Conservation (phyloP, 2,797 vertebrate genomes). For the Enteromius viviparus region DNA sequence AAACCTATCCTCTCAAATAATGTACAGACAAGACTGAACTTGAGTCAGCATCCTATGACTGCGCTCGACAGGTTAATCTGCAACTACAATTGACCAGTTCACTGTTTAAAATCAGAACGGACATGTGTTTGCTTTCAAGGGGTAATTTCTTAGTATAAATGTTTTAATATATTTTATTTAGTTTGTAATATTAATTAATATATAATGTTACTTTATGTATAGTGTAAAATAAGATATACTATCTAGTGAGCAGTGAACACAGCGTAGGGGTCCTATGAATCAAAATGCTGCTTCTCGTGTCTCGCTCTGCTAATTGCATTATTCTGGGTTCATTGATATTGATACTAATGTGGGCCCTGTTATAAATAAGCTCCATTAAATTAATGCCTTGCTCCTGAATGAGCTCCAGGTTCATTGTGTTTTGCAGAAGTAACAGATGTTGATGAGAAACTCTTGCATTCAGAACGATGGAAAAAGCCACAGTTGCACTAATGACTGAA, state of each 20-base stretch:
- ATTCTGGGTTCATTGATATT: conserved; percentile 22
- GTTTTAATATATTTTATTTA: not conserved
- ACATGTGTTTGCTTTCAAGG: no score
- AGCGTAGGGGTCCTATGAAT: not conserved
- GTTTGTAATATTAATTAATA: not conserved
- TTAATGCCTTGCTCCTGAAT: conserved; percentile 11
- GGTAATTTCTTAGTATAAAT: not conserved
- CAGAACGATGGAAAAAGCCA: conserved; percentile 9
- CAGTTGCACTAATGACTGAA: conserved; percentile 27
- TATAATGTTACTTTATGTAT: not conserved
- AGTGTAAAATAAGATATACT: not conserved
- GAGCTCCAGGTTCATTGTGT: conserved; percentile 12
- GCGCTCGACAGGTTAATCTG: not conserved
- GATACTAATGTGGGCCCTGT: conserved; percentile 30
- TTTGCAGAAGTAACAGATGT: conserved; percentile 11
- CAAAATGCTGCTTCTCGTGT: not conserved
- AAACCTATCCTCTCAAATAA: conserved; percentile 41
- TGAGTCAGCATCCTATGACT: conserved; percentile 30
- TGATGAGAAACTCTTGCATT: not conserved
- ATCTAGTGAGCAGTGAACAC: not conserved
- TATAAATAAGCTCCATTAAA: conserved; percentile 35
- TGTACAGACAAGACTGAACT: conserved; percentile 7
- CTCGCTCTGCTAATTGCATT: conserved; percentile 35
- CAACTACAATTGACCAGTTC: no score
- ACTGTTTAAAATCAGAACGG: not conserved